Base-by-base conservation (phyloP, 2,113 vertebrate genomes). In the Grallaria varia region DNA sequence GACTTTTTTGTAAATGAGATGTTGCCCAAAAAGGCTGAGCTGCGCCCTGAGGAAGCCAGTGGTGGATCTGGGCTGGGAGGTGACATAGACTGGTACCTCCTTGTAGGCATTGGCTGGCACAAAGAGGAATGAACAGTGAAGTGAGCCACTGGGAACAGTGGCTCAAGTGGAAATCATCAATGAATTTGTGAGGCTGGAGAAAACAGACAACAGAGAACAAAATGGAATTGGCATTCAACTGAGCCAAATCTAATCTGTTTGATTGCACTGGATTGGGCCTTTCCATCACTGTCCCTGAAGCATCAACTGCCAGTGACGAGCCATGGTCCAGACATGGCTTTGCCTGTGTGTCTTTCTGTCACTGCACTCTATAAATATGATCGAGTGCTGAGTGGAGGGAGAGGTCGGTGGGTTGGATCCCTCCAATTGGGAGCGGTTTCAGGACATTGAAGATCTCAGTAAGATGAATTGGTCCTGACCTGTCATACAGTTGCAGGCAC, bases 391-490 rank as follows among this genome's bases (percentile, higher is more conserved):
- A 39, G 59, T 4, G 1, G 53, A 53, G 24, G 22, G n/a, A 50
- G 50, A 81, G 80, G 79, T 77, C 69, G 74, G 62, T 80, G 67
- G 55, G 40, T 45, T 87, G 44, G 86, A 73, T 89, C 69, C 37
- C 76, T 95, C 75, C 93, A 94, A 49, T 56, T 25, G 49, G 88
- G 50, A 92, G 84, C 81, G 92, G 59, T 92, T 96, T 94, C 80
- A 68, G 73, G 76, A 56, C 16, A 31, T 84, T 88, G 85, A 94
- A 95, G 55, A 50, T 84, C 79, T 96, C 6, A 1, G 75, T 60
- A 84, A 94, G 93, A 96, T 2, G 33, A 77, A 95, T 66, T 6
- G 42, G 59, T 30, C 60, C 80, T 89, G 91, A 55, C 49, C 79
- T 93, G 77, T 84, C 42, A 74, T 47, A 89, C 71, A 82, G 7